Evolutionary conservation across 2,113 vertebrate genomes (phyloP), one percentile per base, ranked within the genome.

Genomic region (Noctilio leporinus): DNA sequence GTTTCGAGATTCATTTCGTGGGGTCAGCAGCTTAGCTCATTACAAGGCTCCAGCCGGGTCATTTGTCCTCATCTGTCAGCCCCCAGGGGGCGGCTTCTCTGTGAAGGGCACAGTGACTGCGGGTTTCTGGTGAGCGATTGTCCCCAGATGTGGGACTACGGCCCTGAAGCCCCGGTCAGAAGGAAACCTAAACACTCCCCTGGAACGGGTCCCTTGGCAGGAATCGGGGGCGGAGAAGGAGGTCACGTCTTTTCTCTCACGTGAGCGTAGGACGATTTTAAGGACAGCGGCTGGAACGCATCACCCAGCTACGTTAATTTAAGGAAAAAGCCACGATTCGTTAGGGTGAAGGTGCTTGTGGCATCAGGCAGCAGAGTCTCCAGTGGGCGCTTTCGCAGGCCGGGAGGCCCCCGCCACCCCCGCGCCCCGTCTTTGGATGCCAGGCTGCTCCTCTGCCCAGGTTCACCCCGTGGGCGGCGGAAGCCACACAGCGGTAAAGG

Each of bases 21-120:
- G 49, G 96, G 92, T 33, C 78, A 94, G 96, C 95, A 95, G 96
- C 97, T 97, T 96, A 93, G 96, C 97, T 98, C 97, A 97, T 97
- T 92, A 96, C 97, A 98, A 92, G 0, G 1, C 95, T 75, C 96
- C 40, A 51, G 96, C 95, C 90, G 69, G 95, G 97, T 91, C 84
- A 98, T 98, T 98, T 96, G 96, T 98, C 98, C 98, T 98, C 94
- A 98, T 98, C 97, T 98, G 98, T 97, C 98, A 98, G 96, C 86
- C 98, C 96, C 97, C 94, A 51, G 33, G 91, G 57, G 96, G 67
- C 11, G 92, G 91, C 91, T 95, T 97, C 96, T 96, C 94, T 95
- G 93, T 95, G 96, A 98, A 98, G 98, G 97, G 88, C 97, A 97
- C 89, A 96, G 93, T 94, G 95, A 96, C 98, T 98, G 96, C 92